Percentiles rank a stretch among this genome's conserved stretches.
These are phyloP conservation scores for Epinotia ramella DNA, from an alignment of 2,888 invertebrate genomes.

Conservation along the genomic window DNA sequence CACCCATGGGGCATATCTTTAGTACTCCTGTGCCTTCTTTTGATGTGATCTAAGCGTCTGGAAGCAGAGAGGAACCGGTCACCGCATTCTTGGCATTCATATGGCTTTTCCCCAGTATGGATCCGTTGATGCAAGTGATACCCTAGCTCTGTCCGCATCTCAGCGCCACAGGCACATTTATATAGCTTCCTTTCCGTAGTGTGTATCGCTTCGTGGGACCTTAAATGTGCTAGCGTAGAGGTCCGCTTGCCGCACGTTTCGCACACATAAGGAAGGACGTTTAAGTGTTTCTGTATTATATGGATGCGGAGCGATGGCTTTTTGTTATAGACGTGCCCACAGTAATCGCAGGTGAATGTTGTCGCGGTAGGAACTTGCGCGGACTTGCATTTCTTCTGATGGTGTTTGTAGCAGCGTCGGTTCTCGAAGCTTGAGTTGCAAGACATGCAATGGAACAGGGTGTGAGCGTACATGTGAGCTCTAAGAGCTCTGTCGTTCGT, in stretches of 20 bases:
- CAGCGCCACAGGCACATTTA: slow-evolving; percentile 70
- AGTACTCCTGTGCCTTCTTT: slow-evolving; percentile 65
- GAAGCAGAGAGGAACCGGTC: slow-evolving; percentile 75
- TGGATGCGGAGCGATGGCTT: slow-evolving; percentile 73
- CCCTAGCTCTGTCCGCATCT: slow-evolving; percentile 66
- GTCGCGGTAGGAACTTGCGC: slow-evolving; percentile 36
- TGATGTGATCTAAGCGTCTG: slow-evolving; percentile 71
- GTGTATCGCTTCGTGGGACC: slow-evolving; percentile 67
- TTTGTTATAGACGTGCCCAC: slow-evolving; percentile 66
- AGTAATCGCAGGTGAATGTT: slow-evolving; percentile 66
- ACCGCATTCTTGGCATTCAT: slow-evolving; percentile 68
- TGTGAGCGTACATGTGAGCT: slow-evolving; percentile 68
- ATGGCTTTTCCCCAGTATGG: slow-evolving; percentile 72
- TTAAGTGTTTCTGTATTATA: slow-evolving; percentile 73
- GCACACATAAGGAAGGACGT: slow-evolving; percentile 69
- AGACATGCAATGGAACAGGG: slow-evolving; percentile 64
- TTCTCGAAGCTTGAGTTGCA: slow-evolving; percentile 70
- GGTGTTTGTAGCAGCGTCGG: slow-evolving; percentile 67
- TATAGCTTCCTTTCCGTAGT: slow-evolving; percentile 60
- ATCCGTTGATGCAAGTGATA: slow-evolving; percentile 69
- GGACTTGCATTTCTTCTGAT: slow-evolving; percentile 59
- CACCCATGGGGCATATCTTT: slow-evolving; percentile 69
- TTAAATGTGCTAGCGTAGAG: slow-evolving; percentile 68
- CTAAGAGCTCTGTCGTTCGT: slow-evolving; percentile 62
- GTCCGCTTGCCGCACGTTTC: slow-evolving; percentile 71